These are phyloP conservation scores for Taenioides sp. DNA, from an alignment of 2,797 vertebrate genomes.

Conservation along the genomic window DNA sequence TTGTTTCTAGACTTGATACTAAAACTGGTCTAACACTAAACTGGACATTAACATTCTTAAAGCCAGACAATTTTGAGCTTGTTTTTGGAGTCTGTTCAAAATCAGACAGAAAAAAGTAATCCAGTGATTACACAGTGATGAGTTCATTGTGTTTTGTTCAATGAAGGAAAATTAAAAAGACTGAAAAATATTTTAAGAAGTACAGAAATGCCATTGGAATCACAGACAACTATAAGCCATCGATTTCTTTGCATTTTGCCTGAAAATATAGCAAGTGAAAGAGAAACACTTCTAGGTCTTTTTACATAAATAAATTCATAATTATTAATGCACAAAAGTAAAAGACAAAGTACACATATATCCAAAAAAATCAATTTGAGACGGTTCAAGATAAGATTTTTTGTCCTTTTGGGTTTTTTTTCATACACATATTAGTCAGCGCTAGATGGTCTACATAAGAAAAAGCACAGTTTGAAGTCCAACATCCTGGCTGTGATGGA, in stretches of 20 bases:
- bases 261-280: slow-evolving; percentile 62
- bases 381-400: slow-evolving; percentile 56
- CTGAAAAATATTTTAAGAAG: slow-evolving; percentile 36
- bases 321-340: slow-evolving; percentile 70
- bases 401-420: slow-evolving; percentile 35
- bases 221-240: slow-evolving; percentile 61
- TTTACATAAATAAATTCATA: slow-evolving; percentile 67
- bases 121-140: slow-evolving; percentile 50
- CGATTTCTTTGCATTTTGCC: slow-evolving; percentile 54
- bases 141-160: slow-evolving; percentile 45
- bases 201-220: slow-evolving; percentile 64
- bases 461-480: slow-evolving; percentile 69
- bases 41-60: neutral
- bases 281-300: slow-evolving; percentile 53
- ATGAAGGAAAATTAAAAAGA: slow-evolving; percentile 49
- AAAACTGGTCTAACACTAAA: slow-evolving; percentile 5
- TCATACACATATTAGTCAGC: slow-evolving; percentile 65
- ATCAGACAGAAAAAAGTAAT: slow-evolving; percentile 40
- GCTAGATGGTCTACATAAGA: slow-evolving; percentile 63
- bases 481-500: slow-evolving; percentile 58
- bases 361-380: slow-evolving; percentile 64
- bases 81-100: slow-evolving; percentile 26
- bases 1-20: neutral
- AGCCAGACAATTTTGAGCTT: slow-evolving; percentile 4
- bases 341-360: slow-evolving; percentile 72